A percentile compares a stretch with the other conserved stretches of the same genome.
Conservation (phyloP, 2,113 vertebrate species). For the Cynocephalus volans region DNA sequence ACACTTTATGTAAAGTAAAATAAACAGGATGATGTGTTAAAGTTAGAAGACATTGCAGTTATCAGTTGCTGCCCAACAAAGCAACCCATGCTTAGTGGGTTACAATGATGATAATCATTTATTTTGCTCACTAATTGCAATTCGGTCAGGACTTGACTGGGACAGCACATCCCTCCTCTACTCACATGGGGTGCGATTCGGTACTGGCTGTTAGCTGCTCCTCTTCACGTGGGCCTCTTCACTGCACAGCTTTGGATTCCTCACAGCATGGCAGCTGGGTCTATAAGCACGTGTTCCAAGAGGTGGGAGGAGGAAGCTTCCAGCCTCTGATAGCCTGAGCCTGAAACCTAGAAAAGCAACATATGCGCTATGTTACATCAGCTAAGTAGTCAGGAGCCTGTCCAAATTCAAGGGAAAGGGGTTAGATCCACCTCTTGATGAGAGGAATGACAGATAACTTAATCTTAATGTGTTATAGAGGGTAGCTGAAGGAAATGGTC, state of each 20-base stretch:
- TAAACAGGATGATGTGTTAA: not conserved
- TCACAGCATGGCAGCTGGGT: not conserved
- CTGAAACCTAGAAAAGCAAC: not conserved
- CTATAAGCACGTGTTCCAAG: not conserved
- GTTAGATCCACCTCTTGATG: not conserved
- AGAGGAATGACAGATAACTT: not conserved
- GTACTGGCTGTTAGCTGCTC: not conserved
- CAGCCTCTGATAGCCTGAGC: not conserved
- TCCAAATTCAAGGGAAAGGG: not conserved
- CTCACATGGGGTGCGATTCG: not conserved
- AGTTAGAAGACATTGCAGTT: not conserved
- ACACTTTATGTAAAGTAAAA: not conserved
- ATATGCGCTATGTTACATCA: not conserved
- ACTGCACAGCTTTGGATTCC: not conserved
- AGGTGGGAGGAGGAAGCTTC: not conserved
- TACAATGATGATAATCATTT: not conserved
- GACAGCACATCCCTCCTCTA: not conserved
- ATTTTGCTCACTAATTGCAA: not conserved
- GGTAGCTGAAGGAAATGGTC: not conserved
- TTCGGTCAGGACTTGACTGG: not conserved
- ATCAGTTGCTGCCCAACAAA: not conserved
- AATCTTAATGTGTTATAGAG: not conserved
- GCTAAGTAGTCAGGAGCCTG: not conserved
- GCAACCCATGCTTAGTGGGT: fast-evolving
- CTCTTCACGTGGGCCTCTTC: not conserved